Conservation (phyloP, 2,888 invertebrate genomes). For the Drosophila macrothrix region DNA sequence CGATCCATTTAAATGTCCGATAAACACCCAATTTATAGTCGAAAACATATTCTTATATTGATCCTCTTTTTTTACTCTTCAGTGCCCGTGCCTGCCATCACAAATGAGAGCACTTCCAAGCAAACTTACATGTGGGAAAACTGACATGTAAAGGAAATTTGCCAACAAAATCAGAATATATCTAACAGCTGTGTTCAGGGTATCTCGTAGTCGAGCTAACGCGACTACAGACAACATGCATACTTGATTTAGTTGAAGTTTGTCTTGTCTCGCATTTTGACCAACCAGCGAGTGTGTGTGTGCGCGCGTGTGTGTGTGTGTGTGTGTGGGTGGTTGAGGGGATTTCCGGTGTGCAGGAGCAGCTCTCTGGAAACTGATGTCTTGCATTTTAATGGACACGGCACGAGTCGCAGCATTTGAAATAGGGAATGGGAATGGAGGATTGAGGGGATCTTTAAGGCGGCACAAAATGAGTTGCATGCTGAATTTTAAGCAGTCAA, state of each 20-base stretch:
- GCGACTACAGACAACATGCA: not conserved
- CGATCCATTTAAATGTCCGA: not conserved
- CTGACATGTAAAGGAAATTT: not conserved
- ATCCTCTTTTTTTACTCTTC: not conserved
- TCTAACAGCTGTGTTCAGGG: no score
- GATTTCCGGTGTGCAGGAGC: slow-evolving; percentile 49
- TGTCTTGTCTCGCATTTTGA: not conserved
- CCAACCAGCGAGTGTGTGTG: not conserved
- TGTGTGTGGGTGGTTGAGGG: slow-evolving; percentile 7
- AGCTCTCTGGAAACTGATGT: slow-evolving; percentile 26
- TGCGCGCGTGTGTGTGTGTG: not conserved
- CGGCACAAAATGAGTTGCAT: slow-evolving; percentile 53
- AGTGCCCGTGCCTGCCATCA: not conserved
- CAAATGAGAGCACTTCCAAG: not conserved
- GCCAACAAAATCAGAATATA: no score
- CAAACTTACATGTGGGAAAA: not conserved
- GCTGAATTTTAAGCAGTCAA: slow-evolving; percentile 63
- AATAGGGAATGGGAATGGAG: not conserved
- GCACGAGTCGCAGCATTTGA: slow-evolving; percentile 9
- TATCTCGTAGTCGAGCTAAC: not conserved
- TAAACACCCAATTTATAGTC: not conserved
- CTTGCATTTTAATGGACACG: slow-evolving; percentile 56
- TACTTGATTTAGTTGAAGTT: not conserved
- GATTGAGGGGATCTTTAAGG: slow-evolving; percentile 13
- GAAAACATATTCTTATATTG: not conserved